Evolutionary conservation across 1,140 invertebrate species (phyloP).

Genomic region (Zaprionus tsacasi): DNA sequence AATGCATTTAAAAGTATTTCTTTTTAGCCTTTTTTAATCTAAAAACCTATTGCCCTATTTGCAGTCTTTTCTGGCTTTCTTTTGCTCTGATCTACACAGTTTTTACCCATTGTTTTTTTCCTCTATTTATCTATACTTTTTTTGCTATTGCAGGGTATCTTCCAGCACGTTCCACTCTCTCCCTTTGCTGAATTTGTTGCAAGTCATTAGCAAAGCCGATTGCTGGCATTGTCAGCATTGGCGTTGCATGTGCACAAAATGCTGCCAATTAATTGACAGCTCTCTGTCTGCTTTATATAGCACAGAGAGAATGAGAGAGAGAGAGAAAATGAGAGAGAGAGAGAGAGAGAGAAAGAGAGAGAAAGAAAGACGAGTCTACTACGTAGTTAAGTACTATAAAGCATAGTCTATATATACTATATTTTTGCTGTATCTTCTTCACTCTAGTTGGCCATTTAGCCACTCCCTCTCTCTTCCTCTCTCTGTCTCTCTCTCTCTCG

Average conservation of each 20-base stretch:
- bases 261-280: slow-evolving; percentile 62
- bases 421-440: not conserved
- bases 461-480: too few relatives aligned
- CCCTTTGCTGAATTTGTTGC: not conserved
- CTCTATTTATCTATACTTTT: too few relatives aligned
- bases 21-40: too few relatives aligned
- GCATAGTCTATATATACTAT: slow-evolving; percentile 6
- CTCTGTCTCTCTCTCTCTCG: not conserved
- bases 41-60: too few relatives aligned
- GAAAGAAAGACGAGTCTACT: too few relatives aligned
- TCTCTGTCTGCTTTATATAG: not conserved
- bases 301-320: not conserved
- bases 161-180: not conserved
- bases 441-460: slow-evolving; percentile 4
- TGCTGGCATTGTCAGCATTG: slow-evolving; percentile 18
- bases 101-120: too few relatives aligned
- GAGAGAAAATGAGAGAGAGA: not conserved
- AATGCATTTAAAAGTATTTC: too few relatives aligned
- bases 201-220: slow-evolving; percentile 64
- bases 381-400: too few relatives aligned
- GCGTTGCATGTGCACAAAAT: slow-evolving; percentile 56
- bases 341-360: not conserved
- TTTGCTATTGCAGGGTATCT: slow-evolving; percentile 10
- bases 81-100: too few relatives aligned
- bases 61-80: too few relatives aligned